These are phyloP conservation scores for Columba janthina DNA, from an alignment of 2,113 vertebrate genomes.

Conservation along the genomic window DNA sequence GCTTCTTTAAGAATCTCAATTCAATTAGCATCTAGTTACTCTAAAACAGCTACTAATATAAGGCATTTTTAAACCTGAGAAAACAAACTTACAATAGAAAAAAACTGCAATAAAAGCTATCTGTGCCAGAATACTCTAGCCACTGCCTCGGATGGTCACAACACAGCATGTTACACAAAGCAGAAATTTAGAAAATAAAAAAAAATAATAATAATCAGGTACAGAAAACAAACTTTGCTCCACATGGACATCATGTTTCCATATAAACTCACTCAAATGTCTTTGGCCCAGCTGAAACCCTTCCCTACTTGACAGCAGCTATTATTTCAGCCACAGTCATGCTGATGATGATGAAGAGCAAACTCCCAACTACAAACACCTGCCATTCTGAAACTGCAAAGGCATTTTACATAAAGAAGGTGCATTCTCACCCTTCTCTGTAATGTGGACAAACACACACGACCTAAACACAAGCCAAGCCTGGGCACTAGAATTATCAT, in stretches of 20 bases:
- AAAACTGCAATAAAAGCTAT: neutral
- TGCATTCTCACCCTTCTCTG: neutral
- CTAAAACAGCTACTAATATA: neutral
- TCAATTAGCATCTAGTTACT: neutral
- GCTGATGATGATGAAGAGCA: accelerated
- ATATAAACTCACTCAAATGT: neutral
- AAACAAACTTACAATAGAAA: neutral
- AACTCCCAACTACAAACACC: neutral
- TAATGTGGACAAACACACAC: neutral
- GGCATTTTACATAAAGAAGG: neutral
- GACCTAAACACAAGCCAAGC: neutral
- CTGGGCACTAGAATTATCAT: accelerated
- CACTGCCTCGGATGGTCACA: neutral
- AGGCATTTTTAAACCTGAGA: neutral
- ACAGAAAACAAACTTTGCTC: neutral
- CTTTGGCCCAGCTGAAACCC: neutral
- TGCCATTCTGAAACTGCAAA: neutral
- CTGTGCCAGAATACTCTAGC: neutral
- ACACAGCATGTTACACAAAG: accelerated
- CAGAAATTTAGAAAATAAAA: neutral
- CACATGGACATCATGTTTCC: accelerated
- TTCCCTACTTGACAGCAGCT: neutral
- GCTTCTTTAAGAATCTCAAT: neutral
- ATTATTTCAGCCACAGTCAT: neutral
- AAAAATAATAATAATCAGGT: neutral